These are phyloP conservation scores for Arnoldichthys spilopterus DNA, from an alignment of 2,797 vertebrate species.

Conservation along the genomic window DNA sequence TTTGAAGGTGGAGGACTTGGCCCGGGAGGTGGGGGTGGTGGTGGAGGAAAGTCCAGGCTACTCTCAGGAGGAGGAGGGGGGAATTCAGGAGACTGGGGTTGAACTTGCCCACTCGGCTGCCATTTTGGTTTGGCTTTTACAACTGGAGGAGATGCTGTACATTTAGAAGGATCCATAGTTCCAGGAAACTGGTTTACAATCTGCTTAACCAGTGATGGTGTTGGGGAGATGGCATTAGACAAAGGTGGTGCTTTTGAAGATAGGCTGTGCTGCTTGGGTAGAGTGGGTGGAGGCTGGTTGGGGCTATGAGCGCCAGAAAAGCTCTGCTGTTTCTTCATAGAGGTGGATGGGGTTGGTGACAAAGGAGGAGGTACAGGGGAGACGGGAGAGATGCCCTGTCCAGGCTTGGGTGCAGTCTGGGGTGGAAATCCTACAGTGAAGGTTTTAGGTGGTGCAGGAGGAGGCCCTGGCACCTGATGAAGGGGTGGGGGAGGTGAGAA, in stretches of 20 bases:
- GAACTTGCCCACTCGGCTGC: constrained; percentile 80
- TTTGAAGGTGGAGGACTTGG: constrained; percentile 63
- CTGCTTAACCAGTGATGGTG: constrained; percentile 88
- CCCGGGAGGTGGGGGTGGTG: constrained; percentile 73
- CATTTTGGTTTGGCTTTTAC: constrained; percentile 95
- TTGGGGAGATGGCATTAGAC: constrained; percentile 74
- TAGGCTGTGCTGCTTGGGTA: constrained; percentile 93
- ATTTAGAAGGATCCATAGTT: constrained; percentile 69
- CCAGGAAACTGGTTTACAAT: constrained; percentile 92
- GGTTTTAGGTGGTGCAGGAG: constrained; percentile 84
- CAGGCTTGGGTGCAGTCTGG: constrained; percentile 77
- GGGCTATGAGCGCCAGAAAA: constrained; percentile 79
- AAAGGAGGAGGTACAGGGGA: constrained; percentile 66
- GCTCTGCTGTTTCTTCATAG: constrained; percentile 84
- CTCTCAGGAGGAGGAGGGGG: constrained; percentile 92
- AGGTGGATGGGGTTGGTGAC: constrained; percentile 56
- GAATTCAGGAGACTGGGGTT: constrained; percentile 85
- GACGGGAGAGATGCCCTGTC: constrained; percentile 65
- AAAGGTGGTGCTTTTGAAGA: constrained; percentile 80
- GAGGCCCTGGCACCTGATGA: constrained; percentile 67
- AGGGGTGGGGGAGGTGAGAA: constrained; percentile 75
- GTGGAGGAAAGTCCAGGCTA: constrained; percentile 86
- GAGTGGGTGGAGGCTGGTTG: constrained; percentile 82
- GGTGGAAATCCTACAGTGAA: constrained; percentile 77
- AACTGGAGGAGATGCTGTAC: constrained; percentile 89